Base-by-base conservation (phyloP, 2,113 vertebrate species). In the Neomonachus schauinslandi region DNA sequence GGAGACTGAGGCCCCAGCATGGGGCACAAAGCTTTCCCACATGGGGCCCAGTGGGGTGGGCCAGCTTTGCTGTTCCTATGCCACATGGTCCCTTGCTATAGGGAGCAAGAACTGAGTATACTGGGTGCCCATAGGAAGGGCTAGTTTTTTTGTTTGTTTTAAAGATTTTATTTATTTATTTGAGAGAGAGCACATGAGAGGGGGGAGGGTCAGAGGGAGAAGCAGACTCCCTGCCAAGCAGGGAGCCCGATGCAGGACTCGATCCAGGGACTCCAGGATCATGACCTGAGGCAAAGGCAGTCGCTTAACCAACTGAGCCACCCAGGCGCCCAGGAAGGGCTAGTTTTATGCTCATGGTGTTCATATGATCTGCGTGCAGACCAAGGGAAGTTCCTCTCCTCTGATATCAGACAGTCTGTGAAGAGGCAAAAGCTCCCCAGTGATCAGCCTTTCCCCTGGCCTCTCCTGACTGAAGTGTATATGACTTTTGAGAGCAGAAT, bases 391-490 rank as follows among this genome's bases (percentile, higher is more conserved):
- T 82, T 92, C 65, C 77, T 65, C 72, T 69, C 49, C n/a, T 82
- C 55, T 57, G 14, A 55, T 26, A 42, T 89, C 72, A 92, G 84
- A 39, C 28, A 13, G 55, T 67, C 82, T 92, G 57, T 46, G 95
- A 95, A 90, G 93, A 95, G 39, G 39, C 89, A 65, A 71, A 67
- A 87, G 24, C 85, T 97, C 82, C 82, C 95, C 36, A 3, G 79
- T n/a, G 79, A 92, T 26, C 74, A 59, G 13, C 72, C 79, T 93
- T 95, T 67, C 67, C 89, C 39, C 3, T 18, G 24, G 94, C 53
- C 14, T 80, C 91, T 95, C 82, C 90, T 10, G 67, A 97, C 96
- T 98, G 97, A 97, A 97, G 90, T 97, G 94, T 85, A 97, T 98
- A 98, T 97, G 95, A 92, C 96, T 65, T 92, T 49, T 96, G 97